A percentile compares a stretch with the other conserved stretches of the same genome.
Evolutionary conservation across 2,113 vertebrate species (phyloP).

Genomic region (Macaca mulatta): DNA sequence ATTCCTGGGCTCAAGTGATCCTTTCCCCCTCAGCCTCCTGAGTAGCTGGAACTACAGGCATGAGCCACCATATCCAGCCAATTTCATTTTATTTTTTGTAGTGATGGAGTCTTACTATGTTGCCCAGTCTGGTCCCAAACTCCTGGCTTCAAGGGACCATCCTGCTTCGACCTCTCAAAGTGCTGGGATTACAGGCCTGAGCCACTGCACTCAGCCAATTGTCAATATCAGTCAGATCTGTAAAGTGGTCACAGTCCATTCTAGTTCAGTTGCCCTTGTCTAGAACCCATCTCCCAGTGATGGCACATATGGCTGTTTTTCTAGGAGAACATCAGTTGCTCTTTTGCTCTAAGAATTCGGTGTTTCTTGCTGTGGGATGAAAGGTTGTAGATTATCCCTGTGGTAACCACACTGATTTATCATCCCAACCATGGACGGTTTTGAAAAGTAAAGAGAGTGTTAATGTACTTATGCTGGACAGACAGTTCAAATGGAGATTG

Average conservation of each 20-base stretch:
- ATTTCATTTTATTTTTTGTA: not conserved
- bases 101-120: not conserved
- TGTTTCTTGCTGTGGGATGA: not conserved
- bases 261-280: not conserved
- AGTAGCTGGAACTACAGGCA: not conserved
- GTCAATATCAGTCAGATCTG: not conserved
- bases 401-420: not conserved
- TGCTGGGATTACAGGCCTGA: not conserved
- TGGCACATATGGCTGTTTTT: slow-evolving; percentile 22
- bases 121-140: not conserved
- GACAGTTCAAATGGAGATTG: not conserved
- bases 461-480: not conserved
- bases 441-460: not conserved
- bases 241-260: not conserved
- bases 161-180: not conserved
- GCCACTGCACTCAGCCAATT: not conserved
- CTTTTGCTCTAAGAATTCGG: not conserved
- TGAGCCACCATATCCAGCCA: not conserved
- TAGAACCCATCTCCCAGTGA: not conserved
- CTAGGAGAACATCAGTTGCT: not conserved
- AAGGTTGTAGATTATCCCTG: slow-evolving; percentile 8
- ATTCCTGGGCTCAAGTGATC: not conserved
- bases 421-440: not conserved
- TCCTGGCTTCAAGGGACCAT: not conserved
- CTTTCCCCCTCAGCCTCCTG: not conserved